A percentile compares a stretch with the other conserved stretches of the same genome.
Evolutionary conservation across 2,888 invertebrate species (phyloP).

Genomic region (Eupithecia pulchellata): DNA sequence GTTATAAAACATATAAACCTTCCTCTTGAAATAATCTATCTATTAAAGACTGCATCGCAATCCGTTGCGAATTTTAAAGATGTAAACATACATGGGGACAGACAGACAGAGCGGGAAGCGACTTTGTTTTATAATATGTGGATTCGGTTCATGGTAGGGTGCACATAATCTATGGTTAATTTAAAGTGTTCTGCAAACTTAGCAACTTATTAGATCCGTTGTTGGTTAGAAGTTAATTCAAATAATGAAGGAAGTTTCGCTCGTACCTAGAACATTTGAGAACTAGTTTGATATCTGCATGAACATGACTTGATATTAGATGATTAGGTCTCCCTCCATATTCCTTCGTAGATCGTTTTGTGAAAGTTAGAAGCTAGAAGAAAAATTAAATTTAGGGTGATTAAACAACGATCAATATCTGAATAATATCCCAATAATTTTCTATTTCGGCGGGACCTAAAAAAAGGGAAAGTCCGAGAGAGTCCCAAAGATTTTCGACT

Average conservation of each 20-base stretch:
- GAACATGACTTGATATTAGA: neutral
- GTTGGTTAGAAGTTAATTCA: neutral
- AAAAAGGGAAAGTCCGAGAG: no score
- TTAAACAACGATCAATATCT: neutral
- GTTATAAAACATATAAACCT: no score
- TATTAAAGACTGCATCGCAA: no score
- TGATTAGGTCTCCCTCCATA: neutral
- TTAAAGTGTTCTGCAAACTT: slow-evolving; percentile 11
- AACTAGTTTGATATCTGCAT: neutral
- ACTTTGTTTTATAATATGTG: neutral
- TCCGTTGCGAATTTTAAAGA: no score
- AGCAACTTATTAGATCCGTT: neutral
- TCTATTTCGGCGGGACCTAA: no score
- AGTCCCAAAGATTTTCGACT: no score
- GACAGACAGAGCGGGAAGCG: no score
- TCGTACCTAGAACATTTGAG: neutral
- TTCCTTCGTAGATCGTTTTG: neutral
- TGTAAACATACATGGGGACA: no score
- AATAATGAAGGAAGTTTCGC: slow-evolving; percentile 1
- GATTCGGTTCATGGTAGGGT: neutral
- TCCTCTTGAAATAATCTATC: no score
- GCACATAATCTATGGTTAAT: slow-evolving; percentile 7
- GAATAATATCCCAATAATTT: no score
- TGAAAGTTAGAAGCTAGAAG: neutral
- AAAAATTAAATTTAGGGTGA: neutral